These are phyloP conservation scores for Caenorhabditis sulstoni DNA, from an alignment of 2,888 invertebrate genomes.

Conservation along the genomic window DNA sequence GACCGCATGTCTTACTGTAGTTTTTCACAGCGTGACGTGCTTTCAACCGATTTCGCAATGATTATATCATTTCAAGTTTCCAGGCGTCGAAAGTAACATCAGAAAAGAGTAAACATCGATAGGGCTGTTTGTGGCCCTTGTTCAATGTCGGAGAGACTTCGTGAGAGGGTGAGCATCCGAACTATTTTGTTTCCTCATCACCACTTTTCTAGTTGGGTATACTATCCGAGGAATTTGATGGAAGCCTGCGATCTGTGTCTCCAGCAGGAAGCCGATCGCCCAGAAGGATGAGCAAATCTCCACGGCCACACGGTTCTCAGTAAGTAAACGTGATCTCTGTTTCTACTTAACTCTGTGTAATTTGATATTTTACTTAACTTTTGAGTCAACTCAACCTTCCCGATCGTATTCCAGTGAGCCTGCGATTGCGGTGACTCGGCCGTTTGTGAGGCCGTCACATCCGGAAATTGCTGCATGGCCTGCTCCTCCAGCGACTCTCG, in stretches of 20 bases:
- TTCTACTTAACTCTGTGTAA: neutral
- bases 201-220: constrained; percentile 58
- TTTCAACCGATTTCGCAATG: neutral
- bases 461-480: constrained; percentile 80
- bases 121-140: constrained; percentile 46
- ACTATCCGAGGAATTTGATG: constrained; percentile 67
- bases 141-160: constrained; percentile 59
- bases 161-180: constrained; percentile 49
- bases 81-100: constrained; percentile 3
- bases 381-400: constrained; percentile 8
- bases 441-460: constrained; percentile 70
- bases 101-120: constrained; percentile 4
- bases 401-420: constrained; percentile 50
- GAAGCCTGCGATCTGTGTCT: constrained; percentile 59
- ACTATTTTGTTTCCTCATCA: neutral
- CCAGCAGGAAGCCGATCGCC: constrained; percentile 62
- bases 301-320: constrained; percentile 57
- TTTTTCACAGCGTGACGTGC: too few relatives aligned
- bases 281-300: constrained; percentile 61
- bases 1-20: too few relatives aligned
- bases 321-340: constrained; percentile 20
- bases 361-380: constrained; percentile 14
- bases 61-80: too few relatives aligned
- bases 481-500: constrained; percentile 71
- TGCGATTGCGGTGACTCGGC: constrained; percentile 59